Base-by-base conservation (phyloP, 2,797 vertebrate genomes). In the Synaphobranchus kaupii region DNA sequence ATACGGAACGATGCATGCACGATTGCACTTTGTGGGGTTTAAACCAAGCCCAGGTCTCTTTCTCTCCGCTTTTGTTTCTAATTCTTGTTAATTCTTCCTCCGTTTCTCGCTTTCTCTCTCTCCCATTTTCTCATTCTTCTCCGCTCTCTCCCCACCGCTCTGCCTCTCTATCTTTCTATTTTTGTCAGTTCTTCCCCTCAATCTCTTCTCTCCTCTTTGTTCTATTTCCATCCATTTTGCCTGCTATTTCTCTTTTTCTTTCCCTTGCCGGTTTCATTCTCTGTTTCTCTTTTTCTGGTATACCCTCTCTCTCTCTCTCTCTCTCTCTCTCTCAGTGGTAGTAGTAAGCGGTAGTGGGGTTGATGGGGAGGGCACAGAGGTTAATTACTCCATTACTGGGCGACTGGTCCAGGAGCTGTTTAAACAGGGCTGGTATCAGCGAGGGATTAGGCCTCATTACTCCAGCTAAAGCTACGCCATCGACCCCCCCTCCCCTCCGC, bases 371-470 rank as follows among this genome's bases (percentile, higher is more conserved):
- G 96, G 96, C 96, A 85, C 13, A 87, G 91, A 96, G 98, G 98
- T 99, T 99, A 99, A 99, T 99, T 98, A 99, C 98, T 98, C 97
- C 93, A 99, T 99, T 99, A 99, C 97, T 95, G 96, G 95, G 96
- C 93, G 96, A 97, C 97, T 97, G 97, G 95, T 95, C 91, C 95
- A 94, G 96, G 94, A 97, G 97, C 97, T 96, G 89, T 97, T 97
- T 96, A 96, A 95, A 96, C 97, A 97, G 95, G 95, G 93, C 93
- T 91, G 92, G 94, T 95, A 96, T 98, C 97, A 97, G 98, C 96
- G 93, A 95, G 96, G 95, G 97, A 98, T 98, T 98, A 97, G 97
- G 98, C 97, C 97, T 98, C 98, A 97, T 99, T 99, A 99, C 98
- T 97, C 96, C 96, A 97, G 97, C 97, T 98, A 98, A 99, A 98